A percentile compares a stretch with the other conserved stretches of the same genome.
Evolutionary conservation across 2,888 invertebrate genomes (phyloP).

Genomic region (Apantesis nais): DNA sequence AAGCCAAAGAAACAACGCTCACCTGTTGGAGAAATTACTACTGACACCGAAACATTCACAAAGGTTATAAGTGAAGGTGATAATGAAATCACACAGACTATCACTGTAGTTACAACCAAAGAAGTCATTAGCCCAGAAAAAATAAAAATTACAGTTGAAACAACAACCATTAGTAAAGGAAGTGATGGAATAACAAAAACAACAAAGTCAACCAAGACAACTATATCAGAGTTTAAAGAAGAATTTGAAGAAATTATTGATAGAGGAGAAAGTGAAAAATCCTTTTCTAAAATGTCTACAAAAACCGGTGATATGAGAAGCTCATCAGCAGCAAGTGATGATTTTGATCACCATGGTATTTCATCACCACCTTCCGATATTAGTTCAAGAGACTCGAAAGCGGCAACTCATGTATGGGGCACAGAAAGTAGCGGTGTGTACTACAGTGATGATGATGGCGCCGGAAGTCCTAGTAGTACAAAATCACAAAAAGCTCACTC

Average conservation of each 20-base stretch:
- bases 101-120: slow-evolving; percentile 80
- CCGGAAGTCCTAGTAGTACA: slow-evolving; percentile 88
- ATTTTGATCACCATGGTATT: slow-evolving; percentile 84
- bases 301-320: slow-evolving; percentile 85
- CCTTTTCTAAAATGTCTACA: slow-evolving; percentile 76
- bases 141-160: slow-evolving; percentile 78
- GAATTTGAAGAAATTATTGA: slow-evolving; percentile 81
- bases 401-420: slow-evolving; percentile 83
- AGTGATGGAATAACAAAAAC: slow-evolving; percentile 80
- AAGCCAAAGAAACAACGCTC: slow-evolving; percentile 74
- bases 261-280: slow-evolving; percentile 80
- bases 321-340: slow-evolving; percentile 88
- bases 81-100: slow-evolving; percentile 77
- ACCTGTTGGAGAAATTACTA: slow-evolving; percentile 79
- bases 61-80: slow-evolving; percentile 78
- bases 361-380: slow-evolving; percentile 87
- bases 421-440: slow-evolving; percentile 83
- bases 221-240: slow-evolving; percentile 80
- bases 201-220: slow-evolving; percentile 81
- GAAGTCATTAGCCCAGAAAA: slow-evolving; percentile 82
- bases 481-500: slow-evolving; percentile 89
- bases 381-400: slow-evolving; percentile 86
- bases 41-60: slow-evolving; percentile 78
- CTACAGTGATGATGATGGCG: slow-evolving; percentile 89
- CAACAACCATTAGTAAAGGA: slow-evolving; percentile 79